Percentiles rank a stretch among this genome's conserved stretches.
phyloP scores from a whole-genome alignment of 92 coral and sea anemone genomes.

The Palythoa heliodiscus region DNA sequence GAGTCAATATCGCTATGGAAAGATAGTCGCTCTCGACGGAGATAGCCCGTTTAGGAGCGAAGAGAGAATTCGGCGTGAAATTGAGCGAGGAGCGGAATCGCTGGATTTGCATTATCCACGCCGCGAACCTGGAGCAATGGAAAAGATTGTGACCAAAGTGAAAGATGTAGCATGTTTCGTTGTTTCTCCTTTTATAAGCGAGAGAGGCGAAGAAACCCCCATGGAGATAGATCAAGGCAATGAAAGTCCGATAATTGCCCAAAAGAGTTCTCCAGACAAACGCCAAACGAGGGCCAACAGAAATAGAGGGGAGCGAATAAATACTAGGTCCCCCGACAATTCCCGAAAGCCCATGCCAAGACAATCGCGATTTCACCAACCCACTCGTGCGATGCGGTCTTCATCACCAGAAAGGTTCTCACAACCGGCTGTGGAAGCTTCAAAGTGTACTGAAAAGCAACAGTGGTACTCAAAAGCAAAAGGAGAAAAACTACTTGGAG shows the following conservation, averaged over 20 bases:
- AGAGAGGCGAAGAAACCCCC: background rate
- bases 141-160: background rate
- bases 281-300: background rate
- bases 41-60: background rate
- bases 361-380: background rate
- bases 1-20: background rate
- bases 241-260: background rate
- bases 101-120: background rate
- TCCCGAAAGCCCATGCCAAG: background rate
- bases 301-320: background rate
- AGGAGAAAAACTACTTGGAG: constrained; percentile 28
- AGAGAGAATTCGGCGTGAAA: background rate
- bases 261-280: background rate
- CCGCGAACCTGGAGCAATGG: background rate
- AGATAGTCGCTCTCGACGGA: background rate
- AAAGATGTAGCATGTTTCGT: background rate
- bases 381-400: background rate
- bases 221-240: constrained; percentile 8
- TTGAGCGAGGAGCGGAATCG: background rate
- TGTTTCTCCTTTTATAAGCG: background rate
- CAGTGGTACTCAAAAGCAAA: constrained; percentile 35
- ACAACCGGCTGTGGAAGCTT: background rate
- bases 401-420: background rate
- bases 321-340: background rate
- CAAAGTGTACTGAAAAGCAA: constrained; percentile 23